Evolutionary conservation across 1,140 invertebrate species (phyloP).

Genomic region (Sitophilus oryzae): DNA sequence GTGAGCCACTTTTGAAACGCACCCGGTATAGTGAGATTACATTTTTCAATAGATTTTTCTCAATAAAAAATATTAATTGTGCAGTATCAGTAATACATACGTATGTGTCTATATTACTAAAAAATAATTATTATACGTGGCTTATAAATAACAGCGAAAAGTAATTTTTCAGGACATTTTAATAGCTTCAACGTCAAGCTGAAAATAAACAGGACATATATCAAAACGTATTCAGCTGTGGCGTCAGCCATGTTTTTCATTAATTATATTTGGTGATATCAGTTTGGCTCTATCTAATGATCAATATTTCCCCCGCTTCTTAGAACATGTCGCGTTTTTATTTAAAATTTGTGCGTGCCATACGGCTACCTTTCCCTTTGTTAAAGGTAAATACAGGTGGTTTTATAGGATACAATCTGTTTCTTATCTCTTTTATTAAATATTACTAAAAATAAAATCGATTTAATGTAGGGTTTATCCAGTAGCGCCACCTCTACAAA

Average conservation of each 20-base stretch:
- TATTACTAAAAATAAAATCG: constrained; percentile 36
- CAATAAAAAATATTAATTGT: too few relatives aligned
- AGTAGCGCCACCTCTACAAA: constrained; percentile 2
- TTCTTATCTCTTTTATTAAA: constrained; percentile 38
- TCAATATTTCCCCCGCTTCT: constrained; percentile 40
- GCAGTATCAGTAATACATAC: too few relatives aligned
- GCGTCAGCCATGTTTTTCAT: constrained; percentile 41
- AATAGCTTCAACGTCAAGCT: too few relatives aligned
- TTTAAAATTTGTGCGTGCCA: constrained; percentile 31
- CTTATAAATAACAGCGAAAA: too few relatives aligned
- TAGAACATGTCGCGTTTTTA: constrained; percentile 33
- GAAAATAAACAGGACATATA: too few relatives aligned
- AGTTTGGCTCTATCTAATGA: constrained; percentile 40
- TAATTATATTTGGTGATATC: constrained; percentile 40
- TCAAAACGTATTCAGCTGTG: too few relatives aligned
- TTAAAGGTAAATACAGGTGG: constrained; percentile 40
- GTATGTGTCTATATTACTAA: too few relatives aligned
- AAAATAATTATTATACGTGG: too few relatives aligned
- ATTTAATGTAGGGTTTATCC: constrained; percentile 26
- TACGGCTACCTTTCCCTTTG: constrained; percentile 17
- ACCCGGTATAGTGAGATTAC: too few relatives aligned
- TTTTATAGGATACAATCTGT: constrained; percentile 31
- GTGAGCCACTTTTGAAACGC: too few relatives aligned
- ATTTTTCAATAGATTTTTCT: too few relatives aligned
- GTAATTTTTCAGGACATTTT: too few relatives aligned